Percentiles rank a stretch among this genome's conserved stretches.
Evolutionary conservation across 2,888 invertebrate species (phyloP).

Genomic region (Napeogenes inachia): DNA sequence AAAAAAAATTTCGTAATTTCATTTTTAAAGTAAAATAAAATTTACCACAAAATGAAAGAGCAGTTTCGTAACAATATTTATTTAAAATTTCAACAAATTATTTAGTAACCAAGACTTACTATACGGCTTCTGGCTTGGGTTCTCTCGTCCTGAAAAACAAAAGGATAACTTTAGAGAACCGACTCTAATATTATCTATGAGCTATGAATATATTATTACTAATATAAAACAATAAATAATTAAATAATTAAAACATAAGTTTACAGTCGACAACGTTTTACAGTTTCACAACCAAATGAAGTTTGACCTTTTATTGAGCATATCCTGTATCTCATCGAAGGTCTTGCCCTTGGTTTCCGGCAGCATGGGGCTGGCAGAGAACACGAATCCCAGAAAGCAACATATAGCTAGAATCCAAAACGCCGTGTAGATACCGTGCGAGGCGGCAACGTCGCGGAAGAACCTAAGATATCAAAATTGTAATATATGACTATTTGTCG

Average conservation of each 20-base stretch:
- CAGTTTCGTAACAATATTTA: slow-evolving; percentile 10
- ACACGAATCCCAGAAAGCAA: slow-evolving; percentile 79
- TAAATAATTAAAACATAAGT: background rate
- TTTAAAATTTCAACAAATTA: slow-evolving; percentile 9
- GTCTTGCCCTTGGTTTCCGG: slow-evolving; percentile 85
- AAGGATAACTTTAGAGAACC: slow-evolving; percentile 1
- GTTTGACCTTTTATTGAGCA: slow-evolving; percentile 68
- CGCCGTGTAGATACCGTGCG: slow-evolving; percentile 79
- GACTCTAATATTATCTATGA: background rate
- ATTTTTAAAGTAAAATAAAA: background rate
- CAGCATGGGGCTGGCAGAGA: slow-evolving; percentile 74
- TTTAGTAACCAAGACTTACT: background rate
- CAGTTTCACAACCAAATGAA: background rate
- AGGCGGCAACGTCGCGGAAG: slow-evolving; percentile 66
- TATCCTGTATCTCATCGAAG: slow-evolving; percentile 82
- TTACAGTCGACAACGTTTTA: too few species aligned
- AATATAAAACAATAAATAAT: too few species aligned
- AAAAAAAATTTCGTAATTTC: too few species aligned
- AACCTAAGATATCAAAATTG: slow-evolving; percentile 60
- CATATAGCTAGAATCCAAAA: slow-evolving; percentile 80
- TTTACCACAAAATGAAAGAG: background rate
- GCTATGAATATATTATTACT: background rate
- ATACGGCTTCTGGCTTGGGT: slow-evolving; percentile 31
- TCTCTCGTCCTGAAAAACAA: slow-evolving; percentile 36
- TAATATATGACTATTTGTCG: background rate